Evolutionary conservation across 2,113 vertebrate species (phyloP), one percentile per base, ranked within the genome.

Genomic region (Chaenogobius annularis): DNA sequence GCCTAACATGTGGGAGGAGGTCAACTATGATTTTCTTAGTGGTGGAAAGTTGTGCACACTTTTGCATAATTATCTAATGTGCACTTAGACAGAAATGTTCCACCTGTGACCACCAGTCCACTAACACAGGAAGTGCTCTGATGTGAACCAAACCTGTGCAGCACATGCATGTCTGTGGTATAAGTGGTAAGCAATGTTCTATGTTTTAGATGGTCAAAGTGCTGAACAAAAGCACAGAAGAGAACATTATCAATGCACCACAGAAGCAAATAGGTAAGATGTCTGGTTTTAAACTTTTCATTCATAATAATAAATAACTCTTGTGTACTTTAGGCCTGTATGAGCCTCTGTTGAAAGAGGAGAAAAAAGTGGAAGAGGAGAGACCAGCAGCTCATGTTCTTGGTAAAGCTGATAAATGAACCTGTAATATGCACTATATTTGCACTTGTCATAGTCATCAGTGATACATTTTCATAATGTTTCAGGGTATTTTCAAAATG

Each of bases 301-400:
- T 26, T 23, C 22, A 26, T 26, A 26, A 58, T 58, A 7, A 13
- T 58, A 14, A 26, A 8, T 13, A 13, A 26, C 23, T 13, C 12
- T 14, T 26, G 23, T 5, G 31, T 7, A 17, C 86, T 89, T 72
- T 69, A 93, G 92, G 81, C 48, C 1, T 71, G 12, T 12, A 52
- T 70, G 48, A 74, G 52, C 47, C 47, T 10, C 26, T 26, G 17
- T 1, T 66, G 15, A n/a, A 43, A 0, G 52, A 2, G 47, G 48
- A 80, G 40, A 64, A 47, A 48, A 81, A 35, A 66, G 75, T 14
- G 3, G 62, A 50, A 31, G 61, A 69, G 5, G 17, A 52, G 17
- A 82, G 48, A 73, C 10, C 67, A 62, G 86, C 91, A 54, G 93
- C 92, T n/a, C 92, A 94, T 43, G 65, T 94, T n/a, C 87, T 84